phyloP scores from a whole-genome alignment of 2,888 invertebrate species.

The Agrotis puta region DNA sequence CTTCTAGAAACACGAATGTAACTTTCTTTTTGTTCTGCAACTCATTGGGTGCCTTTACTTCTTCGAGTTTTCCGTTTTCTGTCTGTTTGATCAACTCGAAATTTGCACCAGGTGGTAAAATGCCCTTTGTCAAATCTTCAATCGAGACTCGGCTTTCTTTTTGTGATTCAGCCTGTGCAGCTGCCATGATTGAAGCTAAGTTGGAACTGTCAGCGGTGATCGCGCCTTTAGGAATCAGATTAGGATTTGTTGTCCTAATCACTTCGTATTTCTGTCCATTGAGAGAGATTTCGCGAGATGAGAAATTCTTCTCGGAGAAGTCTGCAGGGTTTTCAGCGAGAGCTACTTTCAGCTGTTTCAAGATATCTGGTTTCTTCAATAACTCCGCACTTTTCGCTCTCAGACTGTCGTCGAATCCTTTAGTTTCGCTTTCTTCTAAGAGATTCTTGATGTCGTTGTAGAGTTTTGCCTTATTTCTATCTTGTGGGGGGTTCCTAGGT shows the following conservation, averaged over 20 bases:
- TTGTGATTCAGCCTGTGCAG: conserved; percentile 82
- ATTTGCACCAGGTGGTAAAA: conserved; percentile 94
- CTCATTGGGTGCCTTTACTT: conserved; percentile 92
- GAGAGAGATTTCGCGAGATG: conserved; percentile 94
- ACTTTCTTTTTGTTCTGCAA: conserved; percentile 94
- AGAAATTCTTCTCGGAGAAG: conserved; percentile 92
- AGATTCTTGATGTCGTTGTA: conserved; percentile 91
- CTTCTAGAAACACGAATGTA: conserved; percentile 96
- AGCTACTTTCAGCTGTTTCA: conserved; percentile 94
- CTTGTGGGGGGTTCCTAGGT: conserved; percentile 85
- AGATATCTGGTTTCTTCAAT: conserved; percentile 93
- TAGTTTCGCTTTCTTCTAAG: conserved; percentile 91
- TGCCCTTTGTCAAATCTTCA: conserved; percentile 95
- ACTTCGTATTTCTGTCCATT: conserved; percentile 95
- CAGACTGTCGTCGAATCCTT: conserved; percentile 88
- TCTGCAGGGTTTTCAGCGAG: conserved; percentile 93
- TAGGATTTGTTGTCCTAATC: conserved; percentile 93
- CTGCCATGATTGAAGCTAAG: conserved; percentile 82
- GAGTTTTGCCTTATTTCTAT: conserved; percentile 90
- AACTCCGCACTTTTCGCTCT: conserved; percentile 90
- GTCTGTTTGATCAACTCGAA: conserved; percentile 95
- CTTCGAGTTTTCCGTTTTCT: conserved; percentile 93
- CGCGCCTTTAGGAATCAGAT: conserved; percentile 91
- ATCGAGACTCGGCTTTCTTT: conserved; percentile 93
- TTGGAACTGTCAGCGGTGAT: conserved; percentile 88